Evolutionary conservation across 2,113 vertebrate genomes (phyloP).

Genomic region (Pao palembangensis): DNA sequence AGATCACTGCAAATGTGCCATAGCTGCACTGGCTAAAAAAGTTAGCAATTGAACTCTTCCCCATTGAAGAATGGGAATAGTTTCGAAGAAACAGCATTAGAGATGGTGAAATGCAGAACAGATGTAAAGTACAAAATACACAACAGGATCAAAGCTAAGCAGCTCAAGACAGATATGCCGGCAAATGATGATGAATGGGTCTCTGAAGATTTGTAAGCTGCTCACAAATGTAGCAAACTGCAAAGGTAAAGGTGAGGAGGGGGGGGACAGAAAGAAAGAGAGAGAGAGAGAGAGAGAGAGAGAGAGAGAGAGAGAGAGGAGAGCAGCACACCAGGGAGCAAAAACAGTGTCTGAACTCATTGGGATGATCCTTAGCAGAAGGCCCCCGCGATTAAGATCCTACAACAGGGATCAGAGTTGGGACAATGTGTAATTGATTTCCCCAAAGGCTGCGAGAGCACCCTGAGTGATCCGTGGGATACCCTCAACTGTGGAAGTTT

Average conservation of each 20-base stretch:
- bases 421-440: slow-evolving; percentile 71
- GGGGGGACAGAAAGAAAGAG: slow-evolving; percentile 8
- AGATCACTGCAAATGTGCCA: slow-evolving; percentile 54
- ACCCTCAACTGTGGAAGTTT: slow-evolving; percentile 68
- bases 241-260: slow-evolving; percentile 73
- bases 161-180: slow-evolving; percentile 90
- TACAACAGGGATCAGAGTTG: slow-evolving; percentile 61
- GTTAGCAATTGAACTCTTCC: slow-evolving; percentile 76
- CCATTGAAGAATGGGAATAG: slow-evolving; percentile 86
- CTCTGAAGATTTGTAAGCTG: slow-evolving; percentile 90
- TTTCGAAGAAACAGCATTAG: slow-evolving; percentile 90
- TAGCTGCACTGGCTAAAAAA: slow-evolving; percentile 70
- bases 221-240: slow-evolving; percentile 88
- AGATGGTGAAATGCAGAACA: slow-evolving; percentile 98
- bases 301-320: slow-evolving; percentile 29
- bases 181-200: slow-evolving; percentile 99
- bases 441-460: slow-evolving; percentile 71
- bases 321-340: slow-evolving; percentile 69
- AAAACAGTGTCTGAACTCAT: slow-evolving; percentile 85
- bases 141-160: slow-evolving; percentile 96
- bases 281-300: neutral
- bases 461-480: slow-evolving; percentile 60
- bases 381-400: slow-evolving; percentile 60
- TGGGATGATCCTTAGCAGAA: slow-evolving; percentile 76
- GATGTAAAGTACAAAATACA: slow-evolving; percentile 98